Evolutionary conservation across 2,113 vertebrate species (phyloP), one percentile per base, ranked within the genome.

Genomic region (Bombycilla garrulus): DNA sequence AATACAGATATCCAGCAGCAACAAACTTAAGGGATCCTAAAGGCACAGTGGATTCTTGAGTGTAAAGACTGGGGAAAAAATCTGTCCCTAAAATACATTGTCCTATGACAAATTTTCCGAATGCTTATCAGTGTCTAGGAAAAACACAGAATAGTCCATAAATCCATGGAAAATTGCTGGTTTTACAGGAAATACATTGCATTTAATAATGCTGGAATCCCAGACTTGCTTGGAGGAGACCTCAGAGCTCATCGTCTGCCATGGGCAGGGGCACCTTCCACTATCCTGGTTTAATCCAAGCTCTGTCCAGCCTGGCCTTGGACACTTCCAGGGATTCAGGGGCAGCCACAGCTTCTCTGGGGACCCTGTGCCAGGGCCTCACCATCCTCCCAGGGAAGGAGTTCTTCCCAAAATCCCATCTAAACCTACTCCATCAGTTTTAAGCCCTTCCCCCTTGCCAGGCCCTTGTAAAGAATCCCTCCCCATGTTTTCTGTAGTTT

Each of bases 281-380:
- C 9, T 4, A 0, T 0, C 16, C 29, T 11, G 10, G 20, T 5
- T 0, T n/a, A 2, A 5, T 78, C 33, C 38, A 28, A 53, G 15
- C 23, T 33, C 10, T 0, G 0, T 38, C 65, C 74, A 79, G 0
- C 40, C 65, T 71, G 56, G 48, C n/a, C 7, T 47, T 62, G 65
- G 56, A 2, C 40, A 54, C 5, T 78, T 0, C 23, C 54, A 78
- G 64, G 38, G 54, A 33, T 47, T 16, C 51, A 85, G 73, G 73
- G 54, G 12, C 72, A 77, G 45, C 62, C 45, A 51, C 72, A 77
- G 54, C 72, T 69, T 10, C 83, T 53, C 81, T 82, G 79, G 36
- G 20, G 24, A 82, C 24, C 64, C 79, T 71, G 56, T 44, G 31
- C 56, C 80, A 60, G 54, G 66, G 21, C 45, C 36, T 36, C 0